Percentiles rank a stretch among this genome's conserved stretches.
phyloP scores from a whole-genome alignment of 2,888 invertebrate species.

The Crematogaster levior region DNA sequence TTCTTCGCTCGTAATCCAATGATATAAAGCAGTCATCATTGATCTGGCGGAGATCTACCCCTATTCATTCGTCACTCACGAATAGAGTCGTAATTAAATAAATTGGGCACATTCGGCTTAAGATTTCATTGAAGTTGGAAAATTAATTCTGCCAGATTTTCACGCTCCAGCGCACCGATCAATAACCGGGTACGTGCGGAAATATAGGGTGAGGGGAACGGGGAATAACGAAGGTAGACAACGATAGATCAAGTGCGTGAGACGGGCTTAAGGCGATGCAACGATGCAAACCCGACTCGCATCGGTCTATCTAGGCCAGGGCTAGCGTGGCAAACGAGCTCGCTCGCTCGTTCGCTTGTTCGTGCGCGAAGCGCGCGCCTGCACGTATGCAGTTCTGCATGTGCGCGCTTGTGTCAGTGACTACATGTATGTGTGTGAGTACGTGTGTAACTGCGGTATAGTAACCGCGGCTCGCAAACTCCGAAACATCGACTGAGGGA shows the following conservation, averaged over 20 bases:
- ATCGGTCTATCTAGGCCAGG: conserved; percentile 84
- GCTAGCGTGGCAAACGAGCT: conserved; percentile 80
- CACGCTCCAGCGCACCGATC: neutral
- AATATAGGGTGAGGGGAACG: conserved; percentile 4
- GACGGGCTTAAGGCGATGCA: conserved; percentile 71
- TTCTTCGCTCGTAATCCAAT: neutral
- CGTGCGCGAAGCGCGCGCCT: conserved; percentile 56
- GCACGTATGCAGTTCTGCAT: conserved; percentile 55
- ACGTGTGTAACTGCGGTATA: conserved; percentile 14
- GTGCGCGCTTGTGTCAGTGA: neutral
- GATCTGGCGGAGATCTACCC: neutral
- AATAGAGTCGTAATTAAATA: neutral
- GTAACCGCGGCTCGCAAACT: conserved; percentile 27
- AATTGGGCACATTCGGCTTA: neutral
- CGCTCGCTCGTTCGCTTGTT: conserved; percentile 50
- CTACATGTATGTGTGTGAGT: neutral
- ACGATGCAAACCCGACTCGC: conserved; percentile 77
- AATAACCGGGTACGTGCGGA: neutral
- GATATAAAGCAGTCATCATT: too few relatives aligned
- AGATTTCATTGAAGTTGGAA: neutral
- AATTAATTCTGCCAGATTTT: neutral
- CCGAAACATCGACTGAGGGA: conserved; percentile 34
- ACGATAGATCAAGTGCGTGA: conserved; percentile 56
- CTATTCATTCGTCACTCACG: neutral
- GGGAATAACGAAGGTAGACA: conserved; percentile 52